Evolutionary conservation across 2,113 vertebrate species (phyloP).

Genomic region (Hypocryptadius cinnamomeus): DNA sequence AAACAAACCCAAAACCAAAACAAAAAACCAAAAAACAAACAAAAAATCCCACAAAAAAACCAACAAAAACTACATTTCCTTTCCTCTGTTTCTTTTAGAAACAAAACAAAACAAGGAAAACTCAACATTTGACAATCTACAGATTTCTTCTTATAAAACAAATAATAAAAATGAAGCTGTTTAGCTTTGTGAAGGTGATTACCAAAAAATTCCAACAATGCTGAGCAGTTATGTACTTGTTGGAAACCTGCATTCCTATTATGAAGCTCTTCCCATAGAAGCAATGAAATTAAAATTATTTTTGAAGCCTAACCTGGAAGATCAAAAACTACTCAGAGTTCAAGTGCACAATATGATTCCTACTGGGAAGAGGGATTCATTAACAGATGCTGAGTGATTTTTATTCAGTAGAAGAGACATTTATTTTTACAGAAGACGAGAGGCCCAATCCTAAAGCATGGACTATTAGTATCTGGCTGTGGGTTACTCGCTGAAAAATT

Average conservation of each 20-base stretch:
- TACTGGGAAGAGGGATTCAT: slow-evolving; percentile 1
- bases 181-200: background rate
- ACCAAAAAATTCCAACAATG: background rate
- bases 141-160: slow-evolving; percentile 22
- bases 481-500: background rate
- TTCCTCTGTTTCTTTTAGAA: slow-evolving; percentile 46
- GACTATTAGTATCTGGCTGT: background rate
- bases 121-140: background rate
- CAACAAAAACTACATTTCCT: background rate
- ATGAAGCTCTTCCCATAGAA: slow-evolving; percentile 15
- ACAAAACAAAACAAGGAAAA: slow-evolving; percentile 29
- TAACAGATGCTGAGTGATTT: background rate
- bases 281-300: slow-evolving; percentile 40
- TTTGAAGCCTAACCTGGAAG: slow-evolving; percentile 41
- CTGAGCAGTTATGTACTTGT: background rate
- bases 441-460: background rate
- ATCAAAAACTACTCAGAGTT: slow-evolving; percentile 54
- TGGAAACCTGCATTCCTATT: slow-evolving; percentile 40
- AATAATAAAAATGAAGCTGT: slow-evolving; percentile 9
- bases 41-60: too few relatives aligned
- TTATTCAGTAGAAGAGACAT: background rate
- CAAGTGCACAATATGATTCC: slow-evolving; percentile 16
- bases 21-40: too few relatives aligned
- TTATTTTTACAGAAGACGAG: background rate
- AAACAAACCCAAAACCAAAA: background rate